A percentile compares a stretch with the other conserved stretches of the same genome.
phyloP scores from a whole-genome alignment of 2,797 vertebrate species.

The Catamblyrhynchus diadema region DNA sequence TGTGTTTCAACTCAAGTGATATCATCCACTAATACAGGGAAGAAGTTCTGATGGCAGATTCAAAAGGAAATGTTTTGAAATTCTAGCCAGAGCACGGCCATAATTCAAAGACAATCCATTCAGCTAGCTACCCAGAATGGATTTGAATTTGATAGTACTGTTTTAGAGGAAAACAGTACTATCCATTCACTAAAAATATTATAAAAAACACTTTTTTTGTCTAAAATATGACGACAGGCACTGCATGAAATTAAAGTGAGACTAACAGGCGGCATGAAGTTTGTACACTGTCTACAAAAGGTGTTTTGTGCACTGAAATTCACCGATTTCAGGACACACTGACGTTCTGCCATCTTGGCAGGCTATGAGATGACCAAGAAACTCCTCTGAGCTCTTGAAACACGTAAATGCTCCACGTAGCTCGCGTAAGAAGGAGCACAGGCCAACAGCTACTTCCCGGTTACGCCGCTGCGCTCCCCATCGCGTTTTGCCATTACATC shows the following conservation, averaged over 20 bases:
- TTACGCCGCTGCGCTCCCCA: neutral
- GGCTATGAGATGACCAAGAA: neutral
- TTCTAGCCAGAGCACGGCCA: neutral
- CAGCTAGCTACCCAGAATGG: neutral
- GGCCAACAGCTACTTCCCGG: slow-evolving; percentile 31
- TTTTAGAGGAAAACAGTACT: neutral
- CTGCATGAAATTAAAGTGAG: neutral
- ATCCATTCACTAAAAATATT: neutral
- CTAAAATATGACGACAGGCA: neutral
- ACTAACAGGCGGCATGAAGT: neutral
- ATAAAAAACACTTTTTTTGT: neutral
- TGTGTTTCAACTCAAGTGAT: neutral
- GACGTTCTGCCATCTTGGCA: slow-evolving; percentile 53
- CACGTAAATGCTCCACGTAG: slow-evolving; percentile 18
- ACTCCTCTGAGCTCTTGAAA: slow-evolving; percentile 22
- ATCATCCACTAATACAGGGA: slow-evolving; percentile 12
- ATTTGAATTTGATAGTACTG: neutral
- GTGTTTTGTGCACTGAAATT: neutral
- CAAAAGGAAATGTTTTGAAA: slow-evolving; percentile 3
- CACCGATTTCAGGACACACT: neutral
- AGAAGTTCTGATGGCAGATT: slow-evolving; percentile 18
- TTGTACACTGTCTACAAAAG: neutral
- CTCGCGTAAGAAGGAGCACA: neutral
- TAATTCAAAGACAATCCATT: neutral
- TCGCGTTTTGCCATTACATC: neutral